A percentile compares a stretch with the other conserved stretches of the same genome.
These are phyloP conservation scores for Solenopsis fugax DNA, from an alignment of 1,140 invertebrate genomes.

Conservation along the genomic window DNA sequence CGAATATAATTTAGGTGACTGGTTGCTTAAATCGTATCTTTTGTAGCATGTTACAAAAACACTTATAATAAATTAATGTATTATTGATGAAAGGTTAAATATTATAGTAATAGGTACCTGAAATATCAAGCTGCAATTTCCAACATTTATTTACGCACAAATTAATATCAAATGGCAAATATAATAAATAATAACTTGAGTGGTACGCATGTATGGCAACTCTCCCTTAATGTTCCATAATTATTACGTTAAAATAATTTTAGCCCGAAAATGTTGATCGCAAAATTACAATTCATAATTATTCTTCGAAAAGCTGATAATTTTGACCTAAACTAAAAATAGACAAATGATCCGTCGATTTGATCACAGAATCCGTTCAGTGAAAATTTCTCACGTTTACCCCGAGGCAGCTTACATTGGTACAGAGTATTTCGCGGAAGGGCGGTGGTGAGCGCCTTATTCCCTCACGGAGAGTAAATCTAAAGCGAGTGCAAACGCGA, in stretches of 20 bases:
- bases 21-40: no score
- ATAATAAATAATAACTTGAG: no score
- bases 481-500: conserved; percentile 39
- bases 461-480: conserved; percentile 29
- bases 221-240: not conserved
- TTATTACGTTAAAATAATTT: not conserved
- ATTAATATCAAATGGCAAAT: no score
- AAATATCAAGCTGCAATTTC: no score
- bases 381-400: not conserved
- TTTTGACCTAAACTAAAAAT: not conserved
- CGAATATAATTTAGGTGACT: no score
- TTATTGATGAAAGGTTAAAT: no score
- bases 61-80: no score
- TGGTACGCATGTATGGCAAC: no score
- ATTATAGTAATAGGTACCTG: no score
- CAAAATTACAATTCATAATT: not conserved
- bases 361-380: not conserved
- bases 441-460: not conserved
- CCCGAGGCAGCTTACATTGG: not conserved
- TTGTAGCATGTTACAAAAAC: no score
- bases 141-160: no score
- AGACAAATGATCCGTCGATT: not conserved
- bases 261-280: not conserved
- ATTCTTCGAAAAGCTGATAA: not conserved
- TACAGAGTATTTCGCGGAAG: not conserved